Conservation (phyloP, 2,888 invertebrate species). For the Patella depressa region DNA sequence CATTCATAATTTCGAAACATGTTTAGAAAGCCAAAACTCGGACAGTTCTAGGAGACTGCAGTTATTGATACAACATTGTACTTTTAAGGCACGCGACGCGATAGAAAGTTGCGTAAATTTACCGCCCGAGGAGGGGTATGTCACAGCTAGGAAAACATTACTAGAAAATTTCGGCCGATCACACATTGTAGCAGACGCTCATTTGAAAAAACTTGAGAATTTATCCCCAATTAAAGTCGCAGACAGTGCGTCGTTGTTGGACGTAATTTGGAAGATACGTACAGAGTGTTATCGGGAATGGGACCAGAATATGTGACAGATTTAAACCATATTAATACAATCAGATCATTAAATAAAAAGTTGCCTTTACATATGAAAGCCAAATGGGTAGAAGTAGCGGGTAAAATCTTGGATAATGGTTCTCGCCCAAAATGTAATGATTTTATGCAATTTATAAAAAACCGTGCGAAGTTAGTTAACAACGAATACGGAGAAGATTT, state of each 20-base stretch:
- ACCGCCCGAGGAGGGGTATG: neutral
- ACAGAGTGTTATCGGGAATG: neutral
- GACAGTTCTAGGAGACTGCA: too few species aligned
- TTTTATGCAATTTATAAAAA: neutral
- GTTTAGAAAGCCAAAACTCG: too few species aligned
- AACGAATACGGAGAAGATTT: slow-evolving; percentile 4
- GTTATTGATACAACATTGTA: neutral
- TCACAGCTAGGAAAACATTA: neutral
- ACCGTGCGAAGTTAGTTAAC: neutral
- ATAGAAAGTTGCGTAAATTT: slow-evolving; percentile 9
- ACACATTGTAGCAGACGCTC: neutral
- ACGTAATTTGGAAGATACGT: neutral
- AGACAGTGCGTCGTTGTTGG: neutral
- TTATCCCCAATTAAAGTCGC: neutral
- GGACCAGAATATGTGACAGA: neutral
- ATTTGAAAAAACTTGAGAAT: neutral
- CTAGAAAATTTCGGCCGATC: neutral
- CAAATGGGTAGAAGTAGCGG: neutral
- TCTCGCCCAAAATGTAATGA: neutral
- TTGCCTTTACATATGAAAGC: neutral
- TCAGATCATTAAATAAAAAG: neutral
- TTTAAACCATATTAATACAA: neutral
- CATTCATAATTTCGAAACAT: too few species aligned
- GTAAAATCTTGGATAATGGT: neutral
- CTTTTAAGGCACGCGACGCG: neutral